Percentiles rank a stretch among this genome's conserved stretches.
These are phyloP conservation scores for Gobius niger DNA, from an alignment of 2,113 vertebrate species.

Conservation along the genomic window DNA sequence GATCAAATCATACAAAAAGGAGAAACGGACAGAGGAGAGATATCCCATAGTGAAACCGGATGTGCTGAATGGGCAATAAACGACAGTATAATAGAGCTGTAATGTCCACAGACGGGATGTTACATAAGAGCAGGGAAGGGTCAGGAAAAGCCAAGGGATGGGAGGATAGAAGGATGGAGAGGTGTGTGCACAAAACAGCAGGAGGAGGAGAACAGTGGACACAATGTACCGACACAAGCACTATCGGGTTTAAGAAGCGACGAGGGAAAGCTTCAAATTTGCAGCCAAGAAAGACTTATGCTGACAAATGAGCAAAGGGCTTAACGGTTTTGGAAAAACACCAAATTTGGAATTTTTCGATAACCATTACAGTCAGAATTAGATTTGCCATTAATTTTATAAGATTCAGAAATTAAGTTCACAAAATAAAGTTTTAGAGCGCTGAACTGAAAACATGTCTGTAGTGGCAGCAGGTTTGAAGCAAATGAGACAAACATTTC, in stretches of 20 bases:
- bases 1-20: constrained; percentile 12
- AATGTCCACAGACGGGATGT: constrained; percentile 28
- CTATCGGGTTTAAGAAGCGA: neutral
- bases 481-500: no score
- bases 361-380: no score
- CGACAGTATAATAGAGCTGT: constrained; percentile 24
- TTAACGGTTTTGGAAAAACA: neutral
- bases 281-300: neutral
- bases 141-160: constrained; percentile 11
- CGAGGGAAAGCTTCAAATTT: neutral
- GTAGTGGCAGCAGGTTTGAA: no score
- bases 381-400: no score
- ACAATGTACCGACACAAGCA: constrained; percentile 17
- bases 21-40: constrained; percentile 20
- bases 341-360: no score
- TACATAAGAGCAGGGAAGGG: constrained; percentile 35
- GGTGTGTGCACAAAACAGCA: constrained; percentile 17
- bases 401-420: no score
- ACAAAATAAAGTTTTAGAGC: no score
- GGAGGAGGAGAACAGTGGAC: constrained; percentile 13
- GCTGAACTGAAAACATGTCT: no score
- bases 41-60: constrained; percentile 33
- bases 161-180: constrained; percentile 6
- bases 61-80: constrained; percentile 45
- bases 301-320: neutral